These are phyloP conservation scores for Leptinotarsa lineolata DNA, from an alignment of 1,140 invertebrate genomes.

Conservation along the genomic window DNA sequence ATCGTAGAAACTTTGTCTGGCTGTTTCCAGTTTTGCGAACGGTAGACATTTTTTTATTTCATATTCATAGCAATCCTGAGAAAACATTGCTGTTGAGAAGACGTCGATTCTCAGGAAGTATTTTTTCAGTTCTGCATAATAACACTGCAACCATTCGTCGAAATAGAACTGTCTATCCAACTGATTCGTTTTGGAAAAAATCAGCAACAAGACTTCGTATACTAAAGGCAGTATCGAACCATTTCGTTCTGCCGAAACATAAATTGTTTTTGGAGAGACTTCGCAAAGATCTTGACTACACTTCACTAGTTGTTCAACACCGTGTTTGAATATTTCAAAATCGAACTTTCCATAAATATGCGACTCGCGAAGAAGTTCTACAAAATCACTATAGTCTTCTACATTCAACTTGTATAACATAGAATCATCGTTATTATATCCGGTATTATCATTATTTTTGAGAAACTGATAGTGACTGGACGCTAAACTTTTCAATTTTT, in stretches of 20 bases:
- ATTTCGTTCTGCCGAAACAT: background rate
- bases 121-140: conserved; percentile 7
- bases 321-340: background rate
- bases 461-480: background rate
- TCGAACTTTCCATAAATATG: background rate
- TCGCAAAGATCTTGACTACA: background rate
- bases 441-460: background rate
- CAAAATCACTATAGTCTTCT: background rate
- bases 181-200: conserved; percentile 30
- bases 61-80: background rate
- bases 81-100: background rate
- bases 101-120: background rate
- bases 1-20: background rate
- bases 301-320: background rate
- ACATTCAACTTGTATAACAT: background rate
- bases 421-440: background rate
- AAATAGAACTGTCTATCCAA: conserved; percentile 37
- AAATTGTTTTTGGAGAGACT: background rate
- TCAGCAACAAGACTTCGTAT: conserved; percentile 18
- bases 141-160: conserved; percentile 28
- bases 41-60: background rate
- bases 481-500: background rate
- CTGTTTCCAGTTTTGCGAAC: background rate
- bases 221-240: background rate
- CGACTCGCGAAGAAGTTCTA: background rate